Conservation (phyloP, 2,797 vertebrate genomes). For the Ispidina picta region DNA sequence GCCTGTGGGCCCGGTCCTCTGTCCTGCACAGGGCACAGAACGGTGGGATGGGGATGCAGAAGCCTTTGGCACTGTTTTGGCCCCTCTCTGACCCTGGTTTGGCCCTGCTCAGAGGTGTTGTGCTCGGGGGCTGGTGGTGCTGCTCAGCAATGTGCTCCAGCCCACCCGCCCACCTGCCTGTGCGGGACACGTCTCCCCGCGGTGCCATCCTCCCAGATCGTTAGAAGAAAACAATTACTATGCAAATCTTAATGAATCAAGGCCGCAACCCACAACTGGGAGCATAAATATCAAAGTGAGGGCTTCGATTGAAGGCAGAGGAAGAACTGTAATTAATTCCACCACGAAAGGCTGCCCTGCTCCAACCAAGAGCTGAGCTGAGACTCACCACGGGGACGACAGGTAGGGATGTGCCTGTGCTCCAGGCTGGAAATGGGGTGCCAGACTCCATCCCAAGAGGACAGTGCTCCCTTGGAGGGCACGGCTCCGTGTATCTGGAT, state of each 20-base stretch:
- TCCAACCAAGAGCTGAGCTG: not conserved
- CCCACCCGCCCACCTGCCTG: fast-evolving
- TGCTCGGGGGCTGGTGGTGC: not conserved
- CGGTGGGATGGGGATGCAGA: not conserved
- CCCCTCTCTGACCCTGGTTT: not conserved
- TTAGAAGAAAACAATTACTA: constrained; percentile 67
- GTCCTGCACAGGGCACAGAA: not conserved
- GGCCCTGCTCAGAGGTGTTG: not conserved
- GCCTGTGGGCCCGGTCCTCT: fast-evolving
- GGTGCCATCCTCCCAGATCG: constrained; percentile 16
- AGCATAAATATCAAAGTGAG: constrained; percentile 61
- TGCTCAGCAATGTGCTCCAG: not conserved
- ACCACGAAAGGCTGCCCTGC: fast-evolving
- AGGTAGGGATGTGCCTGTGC: not conserved
- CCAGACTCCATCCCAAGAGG: fast-evolving
- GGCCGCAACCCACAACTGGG: constrained; percentile 46
- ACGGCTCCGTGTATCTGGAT: not conserved
- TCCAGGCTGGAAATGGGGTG: not conserved
- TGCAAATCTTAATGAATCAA: constrained; percentile 67
- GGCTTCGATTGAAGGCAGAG: constrained; percentile 6
- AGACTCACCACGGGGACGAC: fast-evolving
- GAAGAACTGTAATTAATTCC: constrained; percentile 47
- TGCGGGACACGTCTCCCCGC: not conserved
- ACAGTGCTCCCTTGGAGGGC: not conserved
- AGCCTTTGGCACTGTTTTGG: not conserved